Evolutionary conservation across 2,113 vertebrate species (phyloP).

Genomic region (Proteles cristata): DNA sequence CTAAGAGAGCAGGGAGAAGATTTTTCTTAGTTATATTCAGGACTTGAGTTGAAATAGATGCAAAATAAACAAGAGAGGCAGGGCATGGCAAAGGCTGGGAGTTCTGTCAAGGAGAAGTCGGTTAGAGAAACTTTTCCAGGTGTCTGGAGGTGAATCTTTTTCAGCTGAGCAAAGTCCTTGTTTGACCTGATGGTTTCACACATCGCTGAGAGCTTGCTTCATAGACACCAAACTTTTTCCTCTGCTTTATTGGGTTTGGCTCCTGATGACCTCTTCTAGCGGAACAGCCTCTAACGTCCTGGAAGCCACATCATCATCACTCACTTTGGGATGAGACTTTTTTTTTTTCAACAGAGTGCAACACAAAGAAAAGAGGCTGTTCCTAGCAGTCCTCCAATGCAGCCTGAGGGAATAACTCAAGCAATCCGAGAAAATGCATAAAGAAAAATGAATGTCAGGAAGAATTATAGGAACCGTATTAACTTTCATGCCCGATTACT

Average conservation of each 20-base stretch:
- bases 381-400: conserved; percentile 65
- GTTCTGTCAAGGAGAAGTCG: conserved; percentile 61
- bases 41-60: conserved; percentile 45
- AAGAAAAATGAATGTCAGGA: background rate
- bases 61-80: conserved; percentile 72
- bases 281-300: conserved; percentile 82
- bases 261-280: conserved; percentile 84
- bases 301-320: conserved; percentile 81
- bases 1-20: background rate
- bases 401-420: conserved; percentile 57
- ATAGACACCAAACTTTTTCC: conserved; percentile 77
- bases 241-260: conserved; percentile 86
- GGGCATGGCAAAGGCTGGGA: background rate
- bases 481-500: background rate
- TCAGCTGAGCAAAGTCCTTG: conserved; percentile 78
- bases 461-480: background rate
- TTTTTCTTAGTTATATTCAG: background rate
- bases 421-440: conserved; percentile 75
- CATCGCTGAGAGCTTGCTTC: conserved; percentile 82
- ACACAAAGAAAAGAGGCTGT: conserved; percentile 72
- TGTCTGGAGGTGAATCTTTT: conserved; percentile 81
- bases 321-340: conserved; percentile 82
- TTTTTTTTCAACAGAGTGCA: conserved; percentile 59
- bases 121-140: conserved; percentile 76
- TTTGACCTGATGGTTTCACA: conserved; percentile 82